phyloP scores from a whole-genome alignment of 2,113 vertebrate genomes.

The Odocoileus hemionus region DNA sequence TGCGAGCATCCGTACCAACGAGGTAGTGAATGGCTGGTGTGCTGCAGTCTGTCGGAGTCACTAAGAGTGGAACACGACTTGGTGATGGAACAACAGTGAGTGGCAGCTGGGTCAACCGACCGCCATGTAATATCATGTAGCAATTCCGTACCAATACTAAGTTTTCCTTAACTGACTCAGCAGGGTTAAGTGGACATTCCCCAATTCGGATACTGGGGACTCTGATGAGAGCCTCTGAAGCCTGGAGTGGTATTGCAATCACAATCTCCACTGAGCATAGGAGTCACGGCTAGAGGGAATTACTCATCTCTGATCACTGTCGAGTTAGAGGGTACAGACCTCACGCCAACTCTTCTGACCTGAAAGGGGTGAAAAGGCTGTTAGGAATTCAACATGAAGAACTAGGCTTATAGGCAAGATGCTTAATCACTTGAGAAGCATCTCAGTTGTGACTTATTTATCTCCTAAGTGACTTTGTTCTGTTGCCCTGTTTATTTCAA shows the following conservation, averaged over 20 bases:
- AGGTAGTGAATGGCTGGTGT: neutral
- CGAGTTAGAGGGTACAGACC: neutral
- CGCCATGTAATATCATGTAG: accelerated
- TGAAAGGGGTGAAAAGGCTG: neutral
- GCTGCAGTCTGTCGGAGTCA: neutral
- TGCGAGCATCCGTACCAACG: neutral
- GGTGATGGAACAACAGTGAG: neutral
- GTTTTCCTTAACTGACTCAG: neutral
- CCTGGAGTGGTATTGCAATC: neutral
- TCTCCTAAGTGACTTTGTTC: neutral
- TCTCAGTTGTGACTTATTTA: neutral
- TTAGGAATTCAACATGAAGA: neutral
- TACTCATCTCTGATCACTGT: neutral
- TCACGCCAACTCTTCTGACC: neutral
- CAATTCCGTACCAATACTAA: accelerated
- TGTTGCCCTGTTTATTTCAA: neutral
- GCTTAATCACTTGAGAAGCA: neutral
- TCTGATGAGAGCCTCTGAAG: neutral
- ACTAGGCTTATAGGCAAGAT: neutral
- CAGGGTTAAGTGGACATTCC: neutral
- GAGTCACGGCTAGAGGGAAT: neutral
- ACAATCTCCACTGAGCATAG: neutral
- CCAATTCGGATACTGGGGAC: too few species aligned
- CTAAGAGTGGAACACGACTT: neutral
- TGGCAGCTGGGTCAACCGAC: neutral